Conservation (phyloP, 35 echinoderm and acorn worm genomes). For the Apostichopus californicus region DNA sequence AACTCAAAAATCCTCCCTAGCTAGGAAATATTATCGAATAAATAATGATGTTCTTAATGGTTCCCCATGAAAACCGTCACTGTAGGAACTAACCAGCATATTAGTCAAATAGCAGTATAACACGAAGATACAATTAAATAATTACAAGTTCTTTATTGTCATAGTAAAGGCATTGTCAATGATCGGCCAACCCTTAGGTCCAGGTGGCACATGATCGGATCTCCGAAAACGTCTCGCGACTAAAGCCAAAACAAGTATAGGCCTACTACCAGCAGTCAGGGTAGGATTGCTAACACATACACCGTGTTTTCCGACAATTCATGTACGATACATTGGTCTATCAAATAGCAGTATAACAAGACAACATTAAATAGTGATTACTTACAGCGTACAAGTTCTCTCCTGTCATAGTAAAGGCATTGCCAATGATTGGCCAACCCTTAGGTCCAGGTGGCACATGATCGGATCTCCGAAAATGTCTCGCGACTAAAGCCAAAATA, state of each 20-base stretch:
- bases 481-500: background rate
- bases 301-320: background rate
- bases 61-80: too few species aligned
- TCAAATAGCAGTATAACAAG: too few species aligned
- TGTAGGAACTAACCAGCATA: too few species aligned
- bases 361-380: background rate
- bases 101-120: too few species aligned
- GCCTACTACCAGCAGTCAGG: background rate
- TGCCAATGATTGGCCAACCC: conserved; percentile 18
- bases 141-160: background rate
- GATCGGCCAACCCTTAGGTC: background rate
- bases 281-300: background rate
- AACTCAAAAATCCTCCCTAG: too few species aligned
- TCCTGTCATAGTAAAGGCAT: conserved; percentile 25
- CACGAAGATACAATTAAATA: too few species aligned
- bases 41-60: too few species aligned
- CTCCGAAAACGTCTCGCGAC: background rate
- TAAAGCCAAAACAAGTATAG: background rate
- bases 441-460: conserved; percentile 21
- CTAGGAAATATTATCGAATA: too few species aligned
- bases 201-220: background rate
- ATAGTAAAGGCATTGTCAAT: background rate
- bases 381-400: conserved; percentile 1
- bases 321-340: too few species aligned
- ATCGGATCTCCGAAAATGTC: background rate